Evolutionary conservation across 2,113 vertebrate genomes (phyloP), one percentile per base, ranked within the genome.

Genomic region (Peromyscus polionotus): DNA sequence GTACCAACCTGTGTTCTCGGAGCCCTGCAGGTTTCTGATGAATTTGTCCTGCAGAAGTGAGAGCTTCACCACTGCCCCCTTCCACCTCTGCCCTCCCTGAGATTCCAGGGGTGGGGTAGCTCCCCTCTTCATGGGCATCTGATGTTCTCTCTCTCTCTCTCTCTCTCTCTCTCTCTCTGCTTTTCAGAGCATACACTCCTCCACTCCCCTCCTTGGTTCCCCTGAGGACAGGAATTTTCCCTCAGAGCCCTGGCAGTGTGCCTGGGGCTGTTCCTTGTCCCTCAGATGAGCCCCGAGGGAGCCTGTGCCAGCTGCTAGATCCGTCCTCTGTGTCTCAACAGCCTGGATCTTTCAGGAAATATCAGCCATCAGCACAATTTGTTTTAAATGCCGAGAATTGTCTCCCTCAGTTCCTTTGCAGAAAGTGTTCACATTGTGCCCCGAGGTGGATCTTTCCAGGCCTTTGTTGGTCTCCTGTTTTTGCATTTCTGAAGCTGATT

Each of bases 1-100:
- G 14, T 20, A 11, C 1, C 61, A 1, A 2, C 4, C 33, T 0
- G 0, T 10, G 13, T 36, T 45, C 75, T 31, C 13, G 8, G 70
- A 54, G 2, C n/a, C 57, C 39, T 17, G 39, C 4, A 0, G 39
- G 16, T 13, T 17, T 76, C 5, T 14, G n/a, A 45, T 59, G 67
- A 59, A 73, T 73, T 63, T 65, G 42, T 65, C 65, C 68, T 14
- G 0, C 42, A 22, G 19, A 45, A 5, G 36, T 2, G 1, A 5
- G 2, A 59, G 5, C 19, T 26, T 42, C 11, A 10, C 48, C 54
- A 5, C 59, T 45, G 19, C 16, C 33, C 28, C 2, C 33, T 51
- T n/a, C 28, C 0, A 4, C 19, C 57, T 26, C 5, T 10, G 9
- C 31, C 63, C 63, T 86, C 63, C 63, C 28, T 36, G 42, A 42